phyloP scores from a whole-genome alignment of 2,113 vertebrate species.

The Salvelinus alpinus region DNA sequence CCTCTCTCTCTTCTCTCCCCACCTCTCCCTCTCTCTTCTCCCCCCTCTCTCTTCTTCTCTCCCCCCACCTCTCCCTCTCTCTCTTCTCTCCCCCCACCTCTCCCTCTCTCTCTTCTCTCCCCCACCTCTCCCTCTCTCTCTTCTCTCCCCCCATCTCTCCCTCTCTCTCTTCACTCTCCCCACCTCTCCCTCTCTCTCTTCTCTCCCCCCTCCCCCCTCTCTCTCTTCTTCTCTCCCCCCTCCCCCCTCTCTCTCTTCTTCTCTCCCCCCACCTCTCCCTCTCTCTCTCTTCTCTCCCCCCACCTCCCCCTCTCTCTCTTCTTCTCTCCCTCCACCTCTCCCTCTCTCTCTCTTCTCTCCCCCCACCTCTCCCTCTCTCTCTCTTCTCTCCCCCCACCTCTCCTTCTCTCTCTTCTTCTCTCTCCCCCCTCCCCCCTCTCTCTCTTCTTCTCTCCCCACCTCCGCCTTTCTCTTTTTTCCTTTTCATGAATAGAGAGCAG shows the following conservation, averaged over 20 bases:
- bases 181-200: conserved; percentile 15
- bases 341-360: background rate
- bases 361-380: background rate
- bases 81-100: background rate
- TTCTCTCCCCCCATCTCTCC: too few relatives aligned
- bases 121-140: rapidly evolving
- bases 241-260: background rate
- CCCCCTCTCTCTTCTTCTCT: too few relatives aligned
- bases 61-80: rapidly evolving
- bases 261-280: conserved; percentile 6
- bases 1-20: too few relatives aligned
- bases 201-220: too few relatives aligned
- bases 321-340: too few relatives aligned
- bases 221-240: too few relatives aligned
- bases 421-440: too few relatives aligned
- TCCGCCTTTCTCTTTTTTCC: background rate
- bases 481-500: background rate
- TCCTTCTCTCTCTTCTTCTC: background rate
- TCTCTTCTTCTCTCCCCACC: background rate
- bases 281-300: background rate
- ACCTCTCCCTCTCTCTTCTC: rapidly evolving
- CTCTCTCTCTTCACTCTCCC: background rate
- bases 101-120: too few relatives aligned
- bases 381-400: background rate
- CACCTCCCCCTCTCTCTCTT: too few relatives aligned